phyloP scores from a whole-genome alignment of 2,797 vertebrate genomes.

The Heliangelus exortis region DNA sequence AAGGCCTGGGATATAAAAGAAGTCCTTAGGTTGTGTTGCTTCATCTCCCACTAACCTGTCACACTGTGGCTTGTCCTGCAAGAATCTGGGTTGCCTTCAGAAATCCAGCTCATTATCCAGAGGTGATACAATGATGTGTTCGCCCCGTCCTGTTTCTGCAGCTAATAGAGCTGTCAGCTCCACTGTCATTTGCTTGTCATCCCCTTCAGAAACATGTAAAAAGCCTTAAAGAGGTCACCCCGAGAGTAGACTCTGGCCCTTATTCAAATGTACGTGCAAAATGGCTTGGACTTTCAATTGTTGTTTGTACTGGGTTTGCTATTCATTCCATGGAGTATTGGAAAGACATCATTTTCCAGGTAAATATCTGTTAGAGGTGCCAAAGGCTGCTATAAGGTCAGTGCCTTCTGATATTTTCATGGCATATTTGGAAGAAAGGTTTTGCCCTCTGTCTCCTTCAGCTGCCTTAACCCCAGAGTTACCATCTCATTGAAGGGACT shows the following conservation, averaged over 20 bases:
- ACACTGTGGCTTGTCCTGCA: background rate
- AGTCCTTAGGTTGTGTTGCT: background rate
- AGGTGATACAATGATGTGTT: conserved; percentile 35
- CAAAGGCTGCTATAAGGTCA: background rate
- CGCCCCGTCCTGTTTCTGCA: conserved; percentile 35
- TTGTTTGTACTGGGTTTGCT: background rate
- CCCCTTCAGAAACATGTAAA: background rate
- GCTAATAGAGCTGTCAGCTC: conserved; percentile 76
- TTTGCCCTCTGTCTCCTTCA: conserved; percentile 10
- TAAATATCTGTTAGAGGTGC: background rate
- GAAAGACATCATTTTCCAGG: background rate
- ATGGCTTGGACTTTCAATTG: background rate
- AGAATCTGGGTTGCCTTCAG: conserved; percentile 55
- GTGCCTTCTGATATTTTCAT: background rate
- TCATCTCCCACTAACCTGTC: conserved; percentile 27
- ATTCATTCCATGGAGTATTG: background rate
- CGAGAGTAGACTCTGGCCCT: conserved; percentile 1
- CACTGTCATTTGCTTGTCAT: conserved; percentile 53
- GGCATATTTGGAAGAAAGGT: background rate
- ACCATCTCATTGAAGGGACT: background rate
- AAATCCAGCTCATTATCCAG: conserved; percentile 66
- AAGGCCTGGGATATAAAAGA: conserved; percentile 18
- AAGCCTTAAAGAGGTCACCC: conserved; percentile 49
- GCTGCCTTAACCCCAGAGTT: background rate
- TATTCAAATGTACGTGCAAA: conserved; percentile 16